Conservation (phyloP, 2,113 vertebrate species). For the Micronycteris hirsuta region DNA sequence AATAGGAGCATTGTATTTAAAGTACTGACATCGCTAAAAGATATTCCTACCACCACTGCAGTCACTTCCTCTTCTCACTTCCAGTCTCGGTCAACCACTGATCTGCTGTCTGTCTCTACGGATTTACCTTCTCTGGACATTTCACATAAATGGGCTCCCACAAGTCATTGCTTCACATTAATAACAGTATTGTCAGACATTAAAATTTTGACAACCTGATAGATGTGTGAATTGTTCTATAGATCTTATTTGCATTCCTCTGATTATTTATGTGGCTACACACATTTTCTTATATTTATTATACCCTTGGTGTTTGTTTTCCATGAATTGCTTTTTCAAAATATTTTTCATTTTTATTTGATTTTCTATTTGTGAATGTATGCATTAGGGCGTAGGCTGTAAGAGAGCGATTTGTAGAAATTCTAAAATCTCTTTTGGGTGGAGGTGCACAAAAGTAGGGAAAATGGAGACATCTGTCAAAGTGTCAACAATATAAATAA, state of each 20-base stretch:
- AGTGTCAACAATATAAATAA: too few species aligned
- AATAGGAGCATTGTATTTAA: neutral
- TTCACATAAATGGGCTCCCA: neutral
- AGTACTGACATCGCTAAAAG: neutral
- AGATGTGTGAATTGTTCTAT: neutral
- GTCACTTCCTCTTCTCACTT: neutral
- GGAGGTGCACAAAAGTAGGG: too few species aligned
- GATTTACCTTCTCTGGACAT: neutral
- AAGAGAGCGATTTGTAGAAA: neutral
- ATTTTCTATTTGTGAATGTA: neutral
- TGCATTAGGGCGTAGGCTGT: rapidly evolving
- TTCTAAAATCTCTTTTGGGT: neutral
- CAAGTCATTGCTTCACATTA: neutral
- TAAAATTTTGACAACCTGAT: neutral
- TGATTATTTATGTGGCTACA: neutral
- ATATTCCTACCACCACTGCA: neutral
- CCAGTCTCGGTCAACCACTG: neutral
- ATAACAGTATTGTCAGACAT: neutral
- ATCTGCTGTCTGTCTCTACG: neutral
- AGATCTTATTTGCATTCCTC: neutral
- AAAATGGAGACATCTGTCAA: too few species aligned
- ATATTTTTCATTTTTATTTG: neutral
- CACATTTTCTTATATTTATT: neutral
- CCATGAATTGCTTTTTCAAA: neutral
- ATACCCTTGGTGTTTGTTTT: neutral